phyloP scores from a whole-genome alignment of 2,888 invertebrate genomes.

The Malacosoma neustria region DNA sequence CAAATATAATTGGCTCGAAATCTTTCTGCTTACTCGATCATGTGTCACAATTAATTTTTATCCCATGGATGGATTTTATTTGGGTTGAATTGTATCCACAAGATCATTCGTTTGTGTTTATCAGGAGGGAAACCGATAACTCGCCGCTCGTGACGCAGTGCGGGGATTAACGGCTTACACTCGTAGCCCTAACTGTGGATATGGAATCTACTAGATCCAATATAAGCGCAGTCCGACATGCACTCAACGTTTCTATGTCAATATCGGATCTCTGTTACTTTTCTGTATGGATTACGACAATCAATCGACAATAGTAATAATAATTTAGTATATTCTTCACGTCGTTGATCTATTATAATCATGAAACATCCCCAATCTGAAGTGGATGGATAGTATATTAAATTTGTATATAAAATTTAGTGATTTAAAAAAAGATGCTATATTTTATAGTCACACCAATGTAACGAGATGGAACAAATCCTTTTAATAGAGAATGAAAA shows the following conservation, averaged over 20 bases:
- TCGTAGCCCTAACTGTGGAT: constrained; percentile 44
- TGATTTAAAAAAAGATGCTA: no score
- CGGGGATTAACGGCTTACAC: constrained; percentile 68
- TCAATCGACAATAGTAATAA: not conserved
- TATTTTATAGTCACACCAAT: not conserved
- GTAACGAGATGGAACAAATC: constrained; percentile 19
- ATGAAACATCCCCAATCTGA: no score
- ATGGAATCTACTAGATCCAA: constrained; percentile 50
- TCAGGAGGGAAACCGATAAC: constrained; percentile 64
- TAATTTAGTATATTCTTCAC: no score
- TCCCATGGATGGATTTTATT: constrained; percentile 45
- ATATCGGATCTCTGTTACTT: constrained; percentile 30
- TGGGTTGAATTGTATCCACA: constrained; percentile 39
- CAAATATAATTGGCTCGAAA: constrained; percentile 34
- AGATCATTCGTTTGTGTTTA: constrained; percentile 65
- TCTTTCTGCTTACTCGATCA: constrained; percentile 24
- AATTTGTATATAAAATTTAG: no score
- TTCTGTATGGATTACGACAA: constrained; percentile 12
- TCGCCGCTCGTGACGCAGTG: constrained; percentile 68
- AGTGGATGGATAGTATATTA: no score
- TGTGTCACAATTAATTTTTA: constrained; percentile 56
- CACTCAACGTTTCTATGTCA: constrained; percentile 34
- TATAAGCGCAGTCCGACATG: constrained; percentile 48
- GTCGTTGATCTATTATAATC: no score
- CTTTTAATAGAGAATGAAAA: constrained; percentile 45